Evolutionary conservation across 2,113 vertebrate species (phyloP).

Genomic region (Pristiophorus japonicus): DNA sequence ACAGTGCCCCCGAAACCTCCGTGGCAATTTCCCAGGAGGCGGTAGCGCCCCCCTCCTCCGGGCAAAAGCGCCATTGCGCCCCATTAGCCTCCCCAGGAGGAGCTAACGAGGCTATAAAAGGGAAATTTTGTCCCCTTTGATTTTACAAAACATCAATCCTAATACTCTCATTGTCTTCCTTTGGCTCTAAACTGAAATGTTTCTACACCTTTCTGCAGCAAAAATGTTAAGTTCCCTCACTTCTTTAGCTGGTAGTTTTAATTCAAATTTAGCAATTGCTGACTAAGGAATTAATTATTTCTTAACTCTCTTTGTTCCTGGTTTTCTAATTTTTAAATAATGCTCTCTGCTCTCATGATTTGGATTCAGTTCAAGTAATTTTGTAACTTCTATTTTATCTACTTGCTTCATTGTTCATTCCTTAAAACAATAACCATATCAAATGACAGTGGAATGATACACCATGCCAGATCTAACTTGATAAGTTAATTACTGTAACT

Average conservation of each 20-base stretch:
- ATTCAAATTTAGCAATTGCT: not conserved
- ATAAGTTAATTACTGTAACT: slow-evolving; percentile 17
- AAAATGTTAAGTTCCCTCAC: not conserved
- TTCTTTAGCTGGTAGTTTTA: not conserved
- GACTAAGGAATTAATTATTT: not conserved
- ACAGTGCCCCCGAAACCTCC: too few species aligned
- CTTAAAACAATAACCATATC: not conserved
- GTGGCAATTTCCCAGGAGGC: too few species aligned
- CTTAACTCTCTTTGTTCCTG: not conserved
- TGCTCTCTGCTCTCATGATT: not conserved
- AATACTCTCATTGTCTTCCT: not conserved
- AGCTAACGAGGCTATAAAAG: too few species aligned
- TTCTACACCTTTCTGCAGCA: not conserved
- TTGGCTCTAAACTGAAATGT: not conserved
- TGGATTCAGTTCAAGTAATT: not conserved
- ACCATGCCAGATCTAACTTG: not conserved
- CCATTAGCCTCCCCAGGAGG: too few species aligned
- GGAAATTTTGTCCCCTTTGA: too few species aligned
- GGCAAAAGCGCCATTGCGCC: too few species aligned
- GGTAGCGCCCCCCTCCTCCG: too few species aligned
- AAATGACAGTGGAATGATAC: not conserved
- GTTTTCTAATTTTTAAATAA: not conserved
- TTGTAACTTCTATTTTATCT: not conserved
- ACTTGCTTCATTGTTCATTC: not conserved
- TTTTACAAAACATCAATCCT: not conserved